A percentile compares a stretch with the other conserved stretches of the same genome.
phyloP scores from a whole-genome alignment of 1,140 invertebrate species.

The Solen grandis region DNA sequence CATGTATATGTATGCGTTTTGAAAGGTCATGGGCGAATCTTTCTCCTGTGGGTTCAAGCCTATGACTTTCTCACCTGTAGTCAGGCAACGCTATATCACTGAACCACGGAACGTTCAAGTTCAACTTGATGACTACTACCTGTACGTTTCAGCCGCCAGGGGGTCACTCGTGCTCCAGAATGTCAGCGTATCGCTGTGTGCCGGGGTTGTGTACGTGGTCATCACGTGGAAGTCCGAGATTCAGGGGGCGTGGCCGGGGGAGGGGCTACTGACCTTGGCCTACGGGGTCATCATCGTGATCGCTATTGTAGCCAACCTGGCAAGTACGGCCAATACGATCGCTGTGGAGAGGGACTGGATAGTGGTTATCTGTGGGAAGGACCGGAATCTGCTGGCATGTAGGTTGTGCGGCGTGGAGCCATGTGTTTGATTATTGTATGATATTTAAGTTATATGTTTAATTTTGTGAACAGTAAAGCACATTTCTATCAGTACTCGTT shows the following conservation, averaged over 20 bases:
- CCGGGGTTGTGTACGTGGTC: constrained; percentile 59
- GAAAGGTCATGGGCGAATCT: too few relatives aligned
- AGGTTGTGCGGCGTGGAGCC: too few relatives aligned
- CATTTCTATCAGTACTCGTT: too few relatives aligned
- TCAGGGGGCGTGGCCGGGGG: constrained; percentile 42
- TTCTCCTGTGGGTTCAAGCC: too few relatives aligned
- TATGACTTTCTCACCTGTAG: too few relatives aligned
- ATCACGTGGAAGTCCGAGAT: constrained; percentile 54
- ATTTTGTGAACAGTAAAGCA: too few relatives aligned
- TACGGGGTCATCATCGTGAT: constrained; percentile 73
- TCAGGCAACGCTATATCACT: too few relatives aligned
- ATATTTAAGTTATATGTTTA: too few relatives aligned
- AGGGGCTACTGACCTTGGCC: constrained; percentile 50
- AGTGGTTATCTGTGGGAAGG: constrained; percentile 79
- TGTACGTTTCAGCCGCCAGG: constrained; percentile 65
- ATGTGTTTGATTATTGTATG: too few relatives aligned
- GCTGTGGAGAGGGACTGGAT: constrained; percentile 84
- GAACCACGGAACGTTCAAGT: too few relatives aligned
- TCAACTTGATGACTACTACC: too few relatives aligned
- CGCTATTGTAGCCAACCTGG: constrained; percentile 71
- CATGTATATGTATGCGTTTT: too few relatives aligned
- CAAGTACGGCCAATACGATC: constrained; percentile 81
- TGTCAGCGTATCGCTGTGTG: constrained; percentile 59
- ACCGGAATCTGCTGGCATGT: constrained; percentile 73
- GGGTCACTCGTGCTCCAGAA: constrained; percentile 68